A percentile compares a stretch with the other conserved stretches of the same genome.
These are phyloP conservation scores for Mizuhopecten yessoensis DNA, from an alignment of 1,140 invertebrate species.

Conservation along the genomic window DNA sequence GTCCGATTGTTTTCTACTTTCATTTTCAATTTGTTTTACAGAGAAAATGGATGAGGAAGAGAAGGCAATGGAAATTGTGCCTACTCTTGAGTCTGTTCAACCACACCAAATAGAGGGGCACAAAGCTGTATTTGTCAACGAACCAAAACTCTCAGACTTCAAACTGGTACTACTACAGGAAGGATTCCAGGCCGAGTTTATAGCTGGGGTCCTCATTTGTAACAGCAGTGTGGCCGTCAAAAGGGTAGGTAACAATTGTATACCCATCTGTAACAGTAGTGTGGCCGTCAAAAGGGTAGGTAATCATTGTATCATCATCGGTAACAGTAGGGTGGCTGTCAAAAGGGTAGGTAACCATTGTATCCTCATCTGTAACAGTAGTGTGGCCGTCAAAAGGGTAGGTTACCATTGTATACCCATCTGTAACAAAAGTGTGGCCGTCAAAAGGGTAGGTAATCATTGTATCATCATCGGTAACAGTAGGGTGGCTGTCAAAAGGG, in stretches of 20 bases:
- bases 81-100: conserved; percentile 89
- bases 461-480: not conserved
- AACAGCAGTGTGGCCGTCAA: conserved; percentile 95
- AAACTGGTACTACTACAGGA: conserved; percentile 95
- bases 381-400: not conserved
- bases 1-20: no score
- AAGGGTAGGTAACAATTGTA: conserved; percentile 86
- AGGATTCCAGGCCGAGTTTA: conserved; percentile 96
- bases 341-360: not conserved
- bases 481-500: not conserved
- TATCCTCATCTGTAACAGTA: not conserved
- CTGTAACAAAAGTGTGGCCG: not conserved
- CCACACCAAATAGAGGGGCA: conserved; percentile 86
- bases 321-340: not conserved
- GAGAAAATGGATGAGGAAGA: conserved; percentile 81
- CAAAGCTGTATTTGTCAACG: conserved; percentile 96
- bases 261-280: not conserved
- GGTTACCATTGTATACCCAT: not conserved
- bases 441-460: not conserved
- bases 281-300: not conserved
- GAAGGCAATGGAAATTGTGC: conserved; percentile 83
- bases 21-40: conserved; percentile 80
- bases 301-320: not conserved
- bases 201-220: conserved; percentile 96
- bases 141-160: conserved; percentile 97